Percentiles rank a stretch among this genome's conserved stretches.
Evolutionary conservation across 1,140 invertebrate species (phyloP).

Genomic region (Pogonomyrmex barbatus): DNA sequence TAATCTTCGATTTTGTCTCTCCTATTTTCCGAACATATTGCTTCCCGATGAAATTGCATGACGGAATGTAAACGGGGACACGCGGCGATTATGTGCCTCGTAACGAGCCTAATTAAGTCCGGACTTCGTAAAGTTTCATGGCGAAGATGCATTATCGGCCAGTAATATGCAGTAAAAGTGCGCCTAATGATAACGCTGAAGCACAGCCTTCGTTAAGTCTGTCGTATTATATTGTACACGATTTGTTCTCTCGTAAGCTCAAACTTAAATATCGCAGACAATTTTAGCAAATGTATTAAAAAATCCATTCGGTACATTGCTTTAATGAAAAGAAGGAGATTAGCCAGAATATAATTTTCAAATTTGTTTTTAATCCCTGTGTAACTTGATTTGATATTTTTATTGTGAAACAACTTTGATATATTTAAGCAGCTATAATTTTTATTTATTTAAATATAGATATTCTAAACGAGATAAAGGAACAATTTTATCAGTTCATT

Average conservation of each 20-base stretch:
- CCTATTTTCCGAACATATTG: background rate
- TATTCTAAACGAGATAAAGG: background rate
- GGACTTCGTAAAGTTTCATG: slow-evolving; percentile 54
- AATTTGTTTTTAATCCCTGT: background rate
- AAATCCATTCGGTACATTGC: background rate
- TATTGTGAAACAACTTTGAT: background rate
- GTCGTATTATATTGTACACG: background rate
- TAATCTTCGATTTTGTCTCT: background rate
- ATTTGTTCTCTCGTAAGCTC: slow-evolving; percentile 12
- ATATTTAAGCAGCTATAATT: no score
- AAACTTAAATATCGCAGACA: background rate
- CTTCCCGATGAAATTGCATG: slow-evolving; percentile 16
- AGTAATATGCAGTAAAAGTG: slow-evolving; percentile 53
- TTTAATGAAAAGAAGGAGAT: background rate
- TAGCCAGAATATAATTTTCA: background rate
- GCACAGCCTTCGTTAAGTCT: slow-evolving; percentile 19
- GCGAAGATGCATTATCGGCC: slow-evolving; percentile 47
- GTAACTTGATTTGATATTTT: background rate
- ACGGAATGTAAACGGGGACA: slow-evolving; percentile 41
- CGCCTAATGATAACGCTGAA: slow-evolving; percentile 40
- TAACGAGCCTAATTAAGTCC: slow-evolving; percentile 51
- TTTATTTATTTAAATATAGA: background rate
- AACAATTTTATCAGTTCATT: background rate
- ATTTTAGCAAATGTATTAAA: background rate
- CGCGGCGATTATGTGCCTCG: slow-evolving; percentile 23